Percentiles rank a stretch among this genome's conserved stretches.
Evolutionary conservation across 2,113 vertebrate species (phyloP).

Genomic region (Melanotaenia duboulayi): DNA sequence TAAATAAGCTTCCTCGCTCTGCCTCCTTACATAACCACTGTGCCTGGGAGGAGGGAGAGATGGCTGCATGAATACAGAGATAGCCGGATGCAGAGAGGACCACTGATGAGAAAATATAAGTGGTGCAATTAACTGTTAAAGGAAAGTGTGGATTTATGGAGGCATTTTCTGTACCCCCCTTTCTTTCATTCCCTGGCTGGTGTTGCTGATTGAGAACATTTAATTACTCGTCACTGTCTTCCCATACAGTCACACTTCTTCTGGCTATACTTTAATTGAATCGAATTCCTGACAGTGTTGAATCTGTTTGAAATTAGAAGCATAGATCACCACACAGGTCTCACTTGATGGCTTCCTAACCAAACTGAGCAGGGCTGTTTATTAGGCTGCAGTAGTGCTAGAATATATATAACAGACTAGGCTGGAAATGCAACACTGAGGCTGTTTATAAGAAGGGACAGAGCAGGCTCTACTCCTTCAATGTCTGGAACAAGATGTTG

Average conservation of each 20-base stretch:
- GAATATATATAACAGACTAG: too few species aligned
- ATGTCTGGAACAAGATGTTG: too few species aligned
- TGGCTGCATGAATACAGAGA: slow-evolving; percentile 30
- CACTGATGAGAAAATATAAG: background rate
- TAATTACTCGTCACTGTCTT: background rate
- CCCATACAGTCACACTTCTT: background rate
- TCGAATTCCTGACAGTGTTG: slow-evolving; percentile 29
- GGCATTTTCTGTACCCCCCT: background rate
- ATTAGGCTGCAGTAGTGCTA: too few species aligned
- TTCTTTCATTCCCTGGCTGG: background rate
- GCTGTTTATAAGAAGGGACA: too few species aligned
- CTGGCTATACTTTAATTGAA: background rate
- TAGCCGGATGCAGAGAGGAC: background rate
- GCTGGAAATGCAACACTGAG: too few species aligned
- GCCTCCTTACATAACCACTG: slow-evolving; percentile 60
- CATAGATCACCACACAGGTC: background rate
- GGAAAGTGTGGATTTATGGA: background rate
- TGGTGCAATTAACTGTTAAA: background rate
- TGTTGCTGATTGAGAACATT: slow-evolving; percentile 12
- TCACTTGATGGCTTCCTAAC: background rate
- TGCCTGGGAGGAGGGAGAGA: slow-evolving; percentile 35
- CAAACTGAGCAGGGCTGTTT: background rate
- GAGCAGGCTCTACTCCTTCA: too few species aligned
- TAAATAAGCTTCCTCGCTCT: slow-evolving; percentile 63
- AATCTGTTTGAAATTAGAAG: slow-evolving; percentile 37